These are phyloP conservation scores for Aurelia aurita complex sp. Pacific DNA, from an alignment of 30 jellyfish, hydroid and myxozoan species.

Conservation along the genomic window DNA sequence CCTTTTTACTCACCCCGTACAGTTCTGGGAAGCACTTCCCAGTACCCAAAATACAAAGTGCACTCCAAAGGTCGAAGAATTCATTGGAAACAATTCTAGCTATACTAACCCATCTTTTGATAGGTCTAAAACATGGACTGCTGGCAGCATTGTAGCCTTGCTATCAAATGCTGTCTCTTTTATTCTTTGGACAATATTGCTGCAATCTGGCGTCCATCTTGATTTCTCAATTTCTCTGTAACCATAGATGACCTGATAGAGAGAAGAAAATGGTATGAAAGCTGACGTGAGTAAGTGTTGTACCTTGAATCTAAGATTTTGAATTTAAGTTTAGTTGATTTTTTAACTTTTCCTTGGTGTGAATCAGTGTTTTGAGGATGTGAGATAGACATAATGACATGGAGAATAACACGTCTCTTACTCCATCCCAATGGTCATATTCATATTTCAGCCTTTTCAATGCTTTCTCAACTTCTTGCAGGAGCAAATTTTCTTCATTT, in stretches of 20 bases:
- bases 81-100: too few relatives aligned
- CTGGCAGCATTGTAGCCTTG: constrained; percentile 69
- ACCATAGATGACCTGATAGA: constrained; percentile 85
- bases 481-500: constrained; percentile 59
- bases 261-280: background rate
- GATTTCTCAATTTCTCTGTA: constrained; percentile 88
- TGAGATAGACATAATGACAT: too few relatives aligned
- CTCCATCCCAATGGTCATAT: constrained; percentile 99
- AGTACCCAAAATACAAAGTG: too few relatives aligned
- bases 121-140: constrained; percentile 89
- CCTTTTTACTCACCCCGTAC: too few relatives aligned
- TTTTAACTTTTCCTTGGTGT: too few relatives aligned
- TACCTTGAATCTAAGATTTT: too few relatives aligned
- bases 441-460: constrained; percentile 80
- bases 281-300: too few relatives aligned
- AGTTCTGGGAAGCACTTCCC: too few relatives aligned
- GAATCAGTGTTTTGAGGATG: too few relatives aligned
- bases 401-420: background rate
- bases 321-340: too few relatives aligned
- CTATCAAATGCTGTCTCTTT: constrained; percentile 52
- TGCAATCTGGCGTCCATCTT: constrained; percentile 61
- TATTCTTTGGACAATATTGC: constrained; percentile 52
- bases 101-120: constrained; percentile 86
- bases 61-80: too few relatives aligned
- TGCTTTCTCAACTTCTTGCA: constrained; percentile 64